Base-by-base conservation (phyloP, 2,113 vertebrate species). In the Engraulis encrasicolus region DNA sequence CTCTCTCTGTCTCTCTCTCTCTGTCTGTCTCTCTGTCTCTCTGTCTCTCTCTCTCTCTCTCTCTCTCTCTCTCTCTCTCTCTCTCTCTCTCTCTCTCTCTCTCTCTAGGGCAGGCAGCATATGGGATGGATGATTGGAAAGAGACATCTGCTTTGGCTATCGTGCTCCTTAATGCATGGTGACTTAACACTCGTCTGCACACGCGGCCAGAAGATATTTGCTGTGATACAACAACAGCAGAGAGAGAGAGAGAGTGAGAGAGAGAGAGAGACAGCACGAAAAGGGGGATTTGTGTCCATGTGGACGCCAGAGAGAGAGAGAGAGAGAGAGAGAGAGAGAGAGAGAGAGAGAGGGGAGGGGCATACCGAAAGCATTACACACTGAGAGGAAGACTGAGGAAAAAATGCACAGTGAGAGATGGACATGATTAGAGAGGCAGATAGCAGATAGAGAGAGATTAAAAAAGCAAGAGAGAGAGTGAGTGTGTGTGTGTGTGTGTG, bases 121-220 rank as follows among this genome's bases (percentile, higher is more conserved):
- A n/a, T n/a, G 58, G 58, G 9, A 50, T 31, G 11, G 79, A 49
- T 50, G 78, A 49, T 80, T 80, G 50, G 38, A 80, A 50, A 50
- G 38, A 50, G 78, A 80, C 78, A 80, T 80, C 79, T 80, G 79
- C 49, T 50, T 66, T 66, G 23, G 58, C 23, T 66, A 66, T 66
- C 31, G 31, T 66, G 58, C 31, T n/a, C 58, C 23, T 11, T 66
- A 27, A 27, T 31, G 58, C 58, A 66, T 66, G 58, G 58, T 66
- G 58, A 66, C 58, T 66, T 66, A 11, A 66, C 58, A n/a, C 58
- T 66, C 7, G 14, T 66, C 7, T 27, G 58, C 58, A 66, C 7
- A 19, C n/a, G n/a, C 15, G 17, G 23, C 23, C 58, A 66, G 11
- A 11, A 27, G 23, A 66, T 66, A 66, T 66, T 27, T 66, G 58